A percentile compares a stretch with the other conserved stretches of the same genome.
phyloP scores from a whole-genome alignment of 1,140 invertebrate species.

The Eufriesea mexicana region DNA sequence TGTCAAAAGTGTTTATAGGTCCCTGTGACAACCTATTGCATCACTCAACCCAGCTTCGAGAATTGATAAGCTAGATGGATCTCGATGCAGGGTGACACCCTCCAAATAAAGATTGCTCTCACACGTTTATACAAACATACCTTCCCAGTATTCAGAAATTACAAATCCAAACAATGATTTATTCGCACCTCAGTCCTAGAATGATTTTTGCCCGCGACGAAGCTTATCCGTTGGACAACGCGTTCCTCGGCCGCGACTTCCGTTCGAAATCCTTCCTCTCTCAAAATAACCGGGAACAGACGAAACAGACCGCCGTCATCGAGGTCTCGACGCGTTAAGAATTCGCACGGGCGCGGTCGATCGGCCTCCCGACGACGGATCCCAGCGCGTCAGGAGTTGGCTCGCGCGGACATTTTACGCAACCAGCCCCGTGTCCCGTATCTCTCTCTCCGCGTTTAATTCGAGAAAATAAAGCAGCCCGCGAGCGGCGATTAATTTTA shows the following conservation, averaged over 20 bases:
- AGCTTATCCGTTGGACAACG: too few species aligned
- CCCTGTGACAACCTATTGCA: too few species aligned
- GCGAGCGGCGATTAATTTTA: constrained; percentile 11
- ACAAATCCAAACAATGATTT: too few species aligned
- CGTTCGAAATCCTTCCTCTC: constrained; percentile 1
- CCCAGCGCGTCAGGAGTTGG: constrained; percentile 11
- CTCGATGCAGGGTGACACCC: too few species aligned
- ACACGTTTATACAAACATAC: too few species aligned
- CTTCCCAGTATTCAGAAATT: too few species aligned
- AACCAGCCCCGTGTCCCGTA: neutral
- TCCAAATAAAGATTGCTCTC: too few species aligned
- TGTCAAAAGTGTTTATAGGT: too few species aligned
- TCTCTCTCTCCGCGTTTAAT: constrained; percentile 5
- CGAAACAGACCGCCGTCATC: constrained; percentile 14
- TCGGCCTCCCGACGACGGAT: neutral
- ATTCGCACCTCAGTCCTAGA: too few species aligned
- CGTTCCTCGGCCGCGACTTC: neutral
- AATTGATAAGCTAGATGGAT: too few species aligned
- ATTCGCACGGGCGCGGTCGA: constrained; percentile 19
- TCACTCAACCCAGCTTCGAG: too few species aligned
- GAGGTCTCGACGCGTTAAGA: constrained; percentile 26
- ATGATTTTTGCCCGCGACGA: too few species aligned
- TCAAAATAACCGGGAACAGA: constrained; percentile 21
- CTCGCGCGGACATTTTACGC: constrained; percentile 40
- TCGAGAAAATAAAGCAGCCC: constrained; percentile 14